phyloP scores from a whole-genome alignment of 2,797 vertebrate species.

The Phylloscopus collybita region DNA sequence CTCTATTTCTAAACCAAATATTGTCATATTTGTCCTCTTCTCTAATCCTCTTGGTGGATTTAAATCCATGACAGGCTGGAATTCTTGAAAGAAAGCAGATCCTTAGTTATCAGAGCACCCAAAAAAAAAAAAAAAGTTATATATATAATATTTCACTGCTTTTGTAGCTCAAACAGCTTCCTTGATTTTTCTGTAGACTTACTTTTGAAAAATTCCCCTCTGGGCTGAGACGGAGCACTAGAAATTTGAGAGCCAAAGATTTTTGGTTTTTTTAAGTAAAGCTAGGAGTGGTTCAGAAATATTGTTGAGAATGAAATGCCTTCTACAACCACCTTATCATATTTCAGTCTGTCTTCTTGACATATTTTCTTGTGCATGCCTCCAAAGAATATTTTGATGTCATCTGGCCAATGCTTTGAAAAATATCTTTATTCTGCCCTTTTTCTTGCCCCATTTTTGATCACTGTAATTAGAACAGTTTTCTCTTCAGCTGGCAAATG shows the following conservation, averaged over 20 bases:
- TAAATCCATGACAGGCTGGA: slow-evolving; percentile 37
- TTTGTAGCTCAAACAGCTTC: slow-evolving; percentile 23
- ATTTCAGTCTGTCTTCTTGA: slow-evolving; percentile 44
- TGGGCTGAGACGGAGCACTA: neutral
- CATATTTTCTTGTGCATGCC: neutral
- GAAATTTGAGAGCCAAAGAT: slow-evolving; percentile 40
- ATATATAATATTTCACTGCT: slow-evolving; percentile 17
- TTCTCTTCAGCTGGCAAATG: neutral
- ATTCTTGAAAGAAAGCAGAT: slow-evolving; percentile 5
- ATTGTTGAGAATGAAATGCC: slow-evolving; percentile 52
- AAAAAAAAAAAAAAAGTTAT: neutral
- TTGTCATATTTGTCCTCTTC: slow-evolving; percentile 42
- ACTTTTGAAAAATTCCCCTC: slow-evolving; percentile 39
- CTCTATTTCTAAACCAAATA: slow-evolving; percentile 57
- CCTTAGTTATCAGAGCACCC: neutral
- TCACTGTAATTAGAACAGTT: neutral
- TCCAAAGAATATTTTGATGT: slow-evolving; percentile 25
- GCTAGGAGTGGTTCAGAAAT: slow-evolving; percentile 49
- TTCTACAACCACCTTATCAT: slow-evolving; percentile 22
- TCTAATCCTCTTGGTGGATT: slow-evolving; percentile 41
- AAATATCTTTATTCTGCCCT: neutral
- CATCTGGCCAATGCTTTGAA: neutral
- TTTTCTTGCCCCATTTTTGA: neutral
- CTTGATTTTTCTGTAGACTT: slow-evolving; percentile 24
- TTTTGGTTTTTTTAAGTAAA: slow-evolving; percentile 14